phyloP scores from a whole-genome alignment of 2,113 vertebrate genomes.

The Cephalopterus ornatus region DNA sequence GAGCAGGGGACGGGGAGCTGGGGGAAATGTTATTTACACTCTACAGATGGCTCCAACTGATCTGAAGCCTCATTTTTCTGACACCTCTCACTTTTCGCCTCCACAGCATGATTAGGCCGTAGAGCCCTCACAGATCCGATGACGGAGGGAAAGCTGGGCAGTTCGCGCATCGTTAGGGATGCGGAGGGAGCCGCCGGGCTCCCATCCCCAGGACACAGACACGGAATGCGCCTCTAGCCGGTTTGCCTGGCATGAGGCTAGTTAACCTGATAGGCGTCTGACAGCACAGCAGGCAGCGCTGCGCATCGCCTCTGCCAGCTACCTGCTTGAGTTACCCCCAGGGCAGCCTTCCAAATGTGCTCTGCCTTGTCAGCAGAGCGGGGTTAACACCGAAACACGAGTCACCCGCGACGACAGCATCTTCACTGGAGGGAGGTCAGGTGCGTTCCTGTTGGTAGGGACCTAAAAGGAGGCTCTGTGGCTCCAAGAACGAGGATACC shows the following conservation, averaged over 20 bases:
- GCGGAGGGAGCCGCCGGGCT: background rate
- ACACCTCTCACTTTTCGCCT: constrained; percentile 38
- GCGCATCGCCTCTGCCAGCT: background rate
- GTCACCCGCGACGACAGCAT: background rate
- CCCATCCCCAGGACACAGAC: background rate
- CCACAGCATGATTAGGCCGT: background rate
- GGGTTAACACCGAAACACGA: background rate
- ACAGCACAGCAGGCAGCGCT: background rate
- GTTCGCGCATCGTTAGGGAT: background rate
- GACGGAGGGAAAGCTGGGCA: background rate
- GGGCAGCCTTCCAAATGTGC: background rate
- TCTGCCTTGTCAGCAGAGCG: background rate
- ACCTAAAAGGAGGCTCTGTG: background rate
- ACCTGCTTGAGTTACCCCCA: background rate
- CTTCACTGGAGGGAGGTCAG: background rate
- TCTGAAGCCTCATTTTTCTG: constrained; percentile 8
- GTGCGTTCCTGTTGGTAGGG: background rate
- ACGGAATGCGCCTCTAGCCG: background rate
- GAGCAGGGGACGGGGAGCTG: background rate
- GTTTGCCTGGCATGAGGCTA: background rate
- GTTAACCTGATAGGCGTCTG: background rate
- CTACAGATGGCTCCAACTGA: background rate
- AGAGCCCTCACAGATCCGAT: background rate
- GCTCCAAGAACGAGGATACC: background rate
- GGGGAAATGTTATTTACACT: background rate